Conservation (phyloP, 2,797 vertebrate genomes). For the Coregonus sp. region DNA sequence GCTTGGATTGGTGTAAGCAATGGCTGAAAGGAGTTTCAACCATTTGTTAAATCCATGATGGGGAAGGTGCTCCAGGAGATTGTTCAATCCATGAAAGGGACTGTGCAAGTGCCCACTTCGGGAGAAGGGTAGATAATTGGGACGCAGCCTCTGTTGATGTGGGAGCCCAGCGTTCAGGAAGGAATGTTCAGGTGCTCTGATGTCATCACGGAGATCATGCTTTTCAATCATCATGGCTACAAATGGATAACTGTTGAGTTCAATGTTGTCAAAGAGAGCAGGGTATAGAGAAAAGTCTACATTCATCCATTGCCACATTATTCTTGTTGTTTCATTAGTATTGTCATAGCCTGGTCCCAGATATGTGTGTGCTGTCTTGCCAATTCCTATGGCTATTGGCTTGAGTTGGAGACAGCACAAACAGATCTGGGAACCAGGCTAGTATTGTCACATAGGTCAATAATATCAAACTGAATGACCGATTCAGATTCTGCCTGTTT, state of each 20-base stretch:
- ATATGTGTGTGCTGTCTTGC: neutral
- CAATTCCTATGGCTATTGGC: neutral
- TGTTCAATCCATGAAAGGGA: neutral
- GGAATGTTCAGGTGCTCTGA: neutral
- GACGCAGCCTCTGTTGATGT: conserved; percentile 18
- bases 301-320: conserved; percentile 35
- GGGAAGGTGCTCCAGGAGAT: too few species aligned
- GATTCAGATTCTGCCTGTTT: conserved; percentile 10
- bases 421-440: neutral
- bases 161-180: conserved; percentile 16
- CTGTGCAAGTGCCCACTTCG: neutral
- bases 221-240: conserved; percentile 34
- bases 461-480: conserved; percentile 7
- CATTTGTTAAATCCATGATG: neutral
- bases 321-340: conserved; percentile 50
- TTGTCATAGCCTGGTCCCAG: conserved; percentile 23
- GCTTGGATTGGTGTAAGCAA: neutral
- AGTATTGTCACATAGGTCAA: neutral
- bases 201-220: conserved; percentile 26
- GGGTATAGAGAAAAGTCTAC: conserved; percentile 29
- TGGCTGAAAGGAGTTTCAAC: neutral
- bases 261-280: conserved; percentile 21
- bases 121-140: neutral
- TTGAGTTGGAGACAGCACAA: neutral
- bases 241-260: conserved; percentile 34